Conservation (phyloP, 2,888 invertebrate species). For the Quadroppia sp. region DNA sequence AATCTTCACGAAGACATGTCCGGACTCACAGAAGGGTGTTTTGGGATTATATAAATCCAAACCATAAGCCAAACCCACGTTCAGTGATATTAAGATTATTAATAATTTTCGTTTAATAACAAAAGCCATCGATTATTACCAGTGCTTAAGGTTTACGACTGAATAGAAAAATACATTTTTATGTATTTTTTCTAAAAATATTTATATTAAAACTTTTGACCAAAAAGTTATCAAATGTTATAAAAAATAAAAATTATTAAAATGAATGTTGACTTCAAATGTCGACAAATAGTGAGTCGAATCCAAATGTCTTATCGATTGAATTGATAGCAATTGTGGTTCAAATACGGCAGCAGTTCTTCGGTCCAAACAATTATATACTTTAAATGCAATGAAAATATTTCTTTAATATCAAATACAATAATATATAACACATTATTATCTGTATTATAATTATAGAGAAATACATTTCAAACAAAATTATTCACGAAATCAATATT, state of each 20-base stretch:
- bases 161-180: neutral
- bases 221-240: neutral
- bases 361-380: no score
- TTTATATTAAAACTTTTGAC: neutral
- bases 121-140: neutral
- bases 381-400: no score
- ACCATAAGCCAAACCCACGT: neutral
- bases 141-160: neutral
- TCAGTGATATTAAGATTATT: neutral
- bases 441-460: no score
- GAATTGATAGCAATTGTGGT: neutral
- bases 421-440: no score
- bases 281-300: neutral
- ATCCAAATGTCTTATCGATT: neutral
- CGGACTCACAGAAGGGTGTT: neutral
- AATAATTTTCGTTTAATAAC: neutral
- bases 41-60: neutral
- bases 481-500: no score
- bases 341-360: constrained; percentile 17
- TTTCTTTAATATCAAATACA: no score
- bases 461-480: no score
- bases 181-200: neutral
- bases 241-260: no score
- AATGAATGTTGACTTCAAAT: neutral
- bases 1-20: neutral